Percentiles rank a stretch among this genome's conserved stretches.
phyloP scores from a whole-genome alignment of 2,888 invertebrate species.

The Agriotes lineatus region DNA sequence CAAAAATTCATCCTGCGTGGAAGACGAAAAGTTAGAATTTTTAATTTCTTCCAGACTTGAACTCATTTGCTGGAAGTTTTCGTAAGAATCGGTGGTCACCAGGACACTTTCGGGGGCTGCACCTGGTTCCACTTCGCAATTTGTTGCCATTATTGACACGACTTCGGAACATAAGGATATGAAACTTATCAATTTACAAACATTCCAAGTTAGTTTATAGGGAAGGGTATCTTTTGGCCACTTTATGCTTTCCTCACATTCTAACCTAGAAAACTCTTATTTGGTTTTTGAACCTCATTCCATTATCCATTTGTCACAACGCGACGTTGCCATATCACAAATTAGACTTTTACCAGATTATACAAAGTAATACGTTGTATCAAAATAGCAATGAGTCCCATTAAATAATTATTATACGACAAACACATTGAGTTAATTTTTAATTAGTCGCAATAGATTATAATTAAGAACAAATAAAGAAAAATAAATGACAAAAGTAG shows the following conservation, averaged over 20 bases:
- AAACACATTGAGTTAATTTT: too few species aligned
- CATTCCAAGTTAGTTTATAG: neutral
- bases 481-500: too few species aligned
- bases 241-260: neutral
- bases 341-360: too few species aligned
- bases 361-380: too few species aligned
- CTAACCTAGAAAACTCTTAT: neutral
- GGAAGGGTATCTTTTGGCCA: slow-evolving; percentile 1
- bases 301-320: slow-evolving; percentile 56
- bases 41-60: slow-evolving; percentile 74
- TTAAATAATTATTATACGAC: too few species aligned
- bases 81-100: slow-evolving; percentile 78
- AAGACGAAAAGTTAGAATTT: slow-evolving; percentile 66
- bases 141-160: slow-evolving; percentile 50
- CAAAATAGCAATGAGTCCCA: too few species aligned
- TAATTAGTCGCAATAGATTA: too few species aligned
- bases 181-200: neutral
- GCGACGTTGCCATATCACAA: too few species aligned
- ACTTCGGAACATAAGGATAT: neutral
- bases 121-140: slow-evolving; percentile 69
- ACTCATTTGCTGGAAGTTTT: slow-evolving; percentile 77
- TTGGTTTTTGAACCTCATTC: neutral
- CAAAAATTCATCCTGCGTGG: slow-evolving; percentile 47
- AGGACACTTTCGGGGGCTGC: slow-evolving; percentile 76
- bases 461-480: too few species aligned